These are phyloP conservation scores for Crotalus viridis DNA, from an alignment of 2,113 vertebrate genomes.

Conservation along the genomic window DNA sequence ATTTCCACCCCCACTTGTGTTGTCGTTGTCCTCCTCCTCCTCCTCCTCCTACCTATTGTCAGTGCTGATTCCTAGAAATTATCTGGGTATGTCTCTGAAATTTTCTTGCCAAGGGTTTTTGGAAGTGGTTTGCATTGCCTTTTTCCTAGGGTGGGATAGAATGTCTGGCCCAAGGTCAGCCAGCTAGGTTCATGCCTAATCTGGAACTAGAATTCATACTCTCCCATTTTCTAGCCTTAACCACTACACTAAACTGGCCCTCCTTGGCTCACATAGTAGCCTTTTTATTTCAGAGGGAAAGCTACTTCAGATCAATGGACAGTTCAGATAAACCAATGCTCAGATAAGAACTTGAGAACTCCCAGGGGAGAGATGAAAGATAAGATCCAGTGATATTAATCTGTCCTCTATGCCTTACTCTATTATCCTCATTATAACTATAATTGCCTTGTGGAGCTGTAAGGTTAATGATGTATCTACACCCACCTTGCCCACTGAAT, in stretches of 20 bases:
- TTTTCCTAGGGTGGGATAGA: not conserved
- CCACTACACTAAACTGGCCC: not conserved
- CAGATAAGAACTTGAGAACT: not conserved
- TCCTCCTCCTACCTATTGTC: not conserved
- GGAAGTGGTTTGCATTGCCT: not conserved
- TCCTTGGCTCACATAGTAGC: no score
- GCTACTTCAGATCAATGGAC: not conserved
- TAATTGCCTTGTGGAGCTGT: not conserved
- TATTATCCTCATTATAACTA: not conserved
- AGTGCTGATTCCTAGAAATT: not conserved
- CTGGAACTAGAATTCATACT: not conserved
- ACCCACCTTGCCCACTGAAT: not conserved
- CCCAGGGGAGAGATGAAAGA: not conserved
- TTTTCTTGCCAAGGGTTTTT: not conserved
- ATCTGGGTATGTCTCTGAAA: not conserved
- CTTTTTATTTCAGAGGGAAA: not conserved
- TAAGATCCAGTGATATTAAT: not conserved
- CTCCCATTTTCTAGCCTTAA: not conserved
- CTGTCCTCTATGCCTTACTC: not conserved
- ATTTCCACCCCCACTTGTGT: not conserved
- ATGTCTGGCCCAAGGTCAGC: not conserved
- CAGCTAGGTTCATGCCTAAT: not conserved
- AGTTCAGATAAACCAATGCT: not conserved
- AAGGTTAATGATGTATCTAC: not conserved
- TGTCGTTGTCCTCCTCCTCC: not conserved